phyloP scores from a whole-genome alignment of 2,888 invertebrate species.

The Eilema griseolum region DNA sequence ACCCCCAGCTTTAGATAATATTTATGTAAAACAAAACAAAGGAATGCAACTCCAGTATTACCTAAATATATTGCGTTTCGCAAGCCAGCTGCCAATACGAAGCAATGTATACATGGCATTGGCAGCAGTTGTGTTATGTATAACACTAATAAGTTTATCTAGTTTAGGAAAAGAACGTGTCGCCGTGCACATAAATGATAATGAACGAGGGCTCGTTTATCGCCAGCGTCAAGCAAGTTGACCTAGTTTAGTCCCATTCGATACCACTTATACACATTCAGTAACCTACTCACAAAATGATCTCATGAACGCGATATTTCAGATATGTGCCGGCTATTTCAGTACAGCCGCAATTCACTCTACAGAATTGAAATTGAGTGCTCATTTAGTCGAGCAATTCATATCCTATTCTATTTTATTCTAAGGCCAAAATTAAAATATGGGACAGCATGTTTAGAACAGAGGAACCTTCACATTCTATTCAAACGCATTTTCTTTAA shows the following conservation, averaged over 20 bases:
- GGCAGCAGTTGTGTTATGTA: constrained; percentile 5
- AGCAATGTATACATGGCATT: constrained; percentile 11
- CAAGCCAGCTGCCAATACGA: constrained; percentile 32
- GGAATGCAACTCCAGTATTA: constrained; percentile 4
- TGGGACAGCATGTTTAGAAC: constrained; percentile 50
- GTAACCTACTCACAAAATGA: constrained; percentile 60
- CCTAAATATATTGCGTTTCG: constrained; percentile 16
- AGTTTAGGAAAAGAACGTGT: constrained; percentile 36
- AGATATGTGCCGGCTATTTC: constrained; percentile 62
- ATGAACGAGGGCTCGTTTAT: constrained; percentile 82
- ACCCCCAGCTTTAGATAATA: background rate
- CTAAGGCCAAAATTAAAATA: constrained; percentile 57
- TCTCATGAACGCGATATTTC: constrained; percentile 68
- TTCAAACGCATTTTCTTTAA: constrained; percentile 4
- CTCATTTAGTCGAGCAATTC: constrained; percentile 55
- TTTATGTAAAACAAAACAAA: background rate
- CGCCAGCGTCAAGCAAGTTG: constrained; percentile 82
- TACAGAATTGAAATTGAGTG: constrained; percentile 58
- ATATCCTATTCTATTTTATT: constrained; percentile 59
- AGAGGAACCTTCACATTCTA: constrained; percentile 16
- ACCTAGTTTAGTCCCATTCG: constrained; percentile 81
- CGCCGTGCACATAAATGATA: constrained; percentile 73
- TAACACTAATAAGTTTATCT: constrained; percentile 35
- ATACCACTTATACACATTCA: constrained; percentile 71
- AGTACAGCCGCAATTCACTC: constrained; percentile 53